These are phyloP conservation scores for Sorex fumeus DNA, from an alignment of 2,113 vertebrate genomes.

Conservation along the genomic window DNA sequence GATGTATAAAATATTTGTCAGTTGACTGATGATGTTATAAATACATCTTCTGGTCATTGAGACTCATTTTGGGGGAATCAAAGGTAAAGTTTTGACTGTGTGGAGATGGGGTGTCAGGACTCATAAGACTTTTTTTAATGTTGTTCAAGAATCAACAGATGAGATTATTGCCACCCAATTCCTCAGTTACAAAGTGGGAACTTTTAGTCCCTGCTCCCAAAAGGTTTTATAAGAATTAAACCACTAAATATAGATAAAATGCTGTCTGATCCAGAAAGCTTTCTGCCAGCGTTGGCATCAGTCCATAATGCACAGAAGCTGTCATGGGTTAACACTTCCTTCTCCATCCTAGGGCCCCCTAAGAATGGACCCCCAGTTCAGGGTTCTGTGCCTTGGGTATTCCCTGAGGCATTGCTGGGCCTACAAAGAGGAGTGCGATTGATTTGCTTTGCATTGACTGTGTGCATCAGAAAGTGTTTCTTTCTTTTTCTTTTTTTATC, in stretches of 20 bases:
- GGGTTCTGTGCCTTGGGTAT: background rate
- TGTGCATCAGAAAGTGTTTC: slow-evolving; percentile 51
- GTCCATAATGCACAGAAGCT: background rate
- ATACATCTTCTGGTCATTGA: background rate
- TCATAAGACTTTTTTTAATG: background rate
- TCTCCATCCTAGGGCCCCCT: background rate
- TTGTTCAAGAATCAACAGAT: background rate
- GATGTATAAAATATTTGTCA: background rate
- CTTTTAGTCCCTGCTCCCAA: background rate
- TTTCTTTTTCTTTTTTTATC: background rate
- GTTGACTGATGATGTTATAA: background rate
- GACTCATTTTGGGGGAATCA: background rate
- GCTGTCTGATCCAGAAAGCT: background rate
- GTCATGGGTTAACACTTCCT: background rate
- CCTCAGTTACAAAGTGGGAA: slow-evolving; percentile 14
- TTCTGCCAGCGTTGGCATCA: background rate
- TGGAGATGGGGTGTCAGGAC: background rate
- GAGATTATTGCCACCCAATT: background rate
- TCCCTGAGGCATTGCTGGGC: slow-evolving; percentile 65
- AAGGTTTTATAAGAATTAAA: background rate
- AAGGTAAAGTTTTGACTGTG: background rate
- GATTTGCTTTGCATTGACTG: slow-evolving; percentile 79
- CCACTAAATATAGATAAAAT: background rate
- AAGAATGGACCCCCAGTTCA: background rate
- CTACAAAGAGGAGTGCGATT: slow-evolving; percentile 69